Evolutionary conservation across 2,113 vertebrate genomes (phyloP).

Genomic region (Merops nubicus): DNA sequence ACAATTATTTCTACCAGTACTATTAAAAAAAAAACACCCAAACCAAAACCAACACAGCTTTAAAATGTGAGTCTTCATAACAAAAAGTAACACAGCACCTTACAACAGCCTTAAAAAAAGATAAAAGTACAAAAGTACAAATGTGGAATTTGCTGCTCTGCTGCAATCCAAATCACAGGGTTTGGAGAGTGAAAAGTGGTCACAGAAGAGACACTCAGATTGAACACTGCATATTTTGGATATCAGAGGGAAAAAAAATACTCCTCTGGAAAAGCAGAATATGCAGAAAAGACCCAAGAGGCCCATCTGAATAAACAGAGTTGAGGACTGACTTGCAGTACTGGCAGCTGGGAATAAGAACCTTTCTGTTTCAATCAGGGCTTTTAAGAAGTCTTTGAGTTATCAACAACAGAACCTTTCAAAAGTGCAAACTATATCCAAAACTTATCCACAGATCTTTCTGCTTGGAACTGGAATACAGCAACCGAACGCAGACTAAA

Average conservation of each 20-base stretch:
- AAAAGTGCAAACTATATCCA: neutral
- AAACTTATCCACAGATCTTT: neutral
- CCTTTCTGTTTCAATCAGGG: neutral
- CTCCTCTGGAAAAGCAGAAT: neutral
- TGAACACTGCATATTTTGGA: neutral
- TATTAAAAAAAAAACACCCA: neutral
- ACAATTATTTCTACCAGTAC: neutral
- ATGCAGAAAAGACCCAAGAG: neutral
- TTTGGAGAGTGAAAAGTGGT: neutral
- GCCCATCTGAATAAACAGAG: neutral
- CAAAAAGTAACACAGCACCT: neutral
- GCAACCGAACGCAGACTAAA: neutral
- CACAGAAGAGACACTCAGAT: neutral
- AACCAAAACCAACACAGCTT: neutral
- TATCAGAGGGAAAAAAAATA: neutral
- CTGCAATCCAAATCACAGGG: neutral
- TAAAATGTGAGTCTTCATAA: neutral
- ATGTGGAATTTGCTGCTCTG: neutral
- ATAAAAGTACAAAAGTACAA: neutral
- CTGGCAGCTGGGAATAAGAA: neutral
- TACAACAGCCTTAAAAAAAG: neutral
- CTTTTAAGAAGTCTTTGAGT: neutral
- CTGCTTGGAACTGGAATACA: neutral
- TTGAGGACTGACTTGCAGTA: too few species aligned
- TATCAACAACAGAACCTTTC: neutral